Evolutionary conservation across 2,113 vertebrate genomes (phyloP).

Genomic region (Brienomyrus brachyistius): DNA sequence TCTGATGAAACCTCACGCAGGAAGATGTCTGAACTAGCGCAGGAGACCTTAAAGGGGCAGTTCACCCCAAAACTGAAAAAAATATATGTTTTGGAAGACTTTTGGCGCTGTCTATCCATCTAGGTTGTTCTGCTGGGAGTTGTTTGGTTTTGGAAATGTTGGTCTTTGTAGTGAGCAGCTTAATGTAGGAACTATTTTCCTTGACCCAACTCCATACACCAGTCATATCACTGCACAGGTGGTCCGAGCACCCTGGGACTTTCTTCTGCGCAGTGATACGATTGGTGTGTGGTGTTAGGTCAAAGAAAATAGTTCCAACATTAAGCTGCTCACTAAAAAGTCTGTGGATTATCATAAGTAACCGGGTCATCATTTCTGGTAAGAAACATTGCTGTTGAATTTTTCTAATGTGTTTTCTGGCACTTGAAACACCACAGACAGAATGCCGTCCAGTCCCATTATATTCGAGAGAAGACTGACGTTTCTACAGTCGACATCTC

Average conservation of each 20-base stretch:
- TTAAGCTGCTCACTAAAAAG: neutral
- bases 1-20: neutral
- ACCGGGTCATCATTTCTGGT: neutral
- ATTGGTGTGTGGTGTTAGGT: neutral
- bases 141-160: neutral
- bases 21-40: neutral
- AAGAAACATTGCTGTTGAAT: neutral
- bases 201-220: neutral
- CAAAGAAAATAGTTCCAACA: neutral
- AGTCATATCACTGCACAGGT: neutral
- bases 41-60: neutral
- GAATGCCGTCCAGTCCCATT: neutral
- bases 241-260: neutral
- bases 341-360: neutral
- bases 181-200: neutral
- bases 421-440: neutral
- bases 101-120: neutral
- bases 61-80: neutral
- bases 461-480: neutral
- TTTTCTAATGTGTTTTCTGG: neutral
- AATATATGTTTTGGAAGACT: too few species aligned
- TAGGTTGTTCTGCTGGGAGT: neutral
- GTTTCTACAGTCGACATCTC: neutral
- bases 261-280: neutral
- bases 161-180: neutral